Percentiles rank a stretch among this genome's conserved stretches.
Conservation (phyloP, 92 coral and sea anemone species). For the Parazoanthus darwini region DNA sequence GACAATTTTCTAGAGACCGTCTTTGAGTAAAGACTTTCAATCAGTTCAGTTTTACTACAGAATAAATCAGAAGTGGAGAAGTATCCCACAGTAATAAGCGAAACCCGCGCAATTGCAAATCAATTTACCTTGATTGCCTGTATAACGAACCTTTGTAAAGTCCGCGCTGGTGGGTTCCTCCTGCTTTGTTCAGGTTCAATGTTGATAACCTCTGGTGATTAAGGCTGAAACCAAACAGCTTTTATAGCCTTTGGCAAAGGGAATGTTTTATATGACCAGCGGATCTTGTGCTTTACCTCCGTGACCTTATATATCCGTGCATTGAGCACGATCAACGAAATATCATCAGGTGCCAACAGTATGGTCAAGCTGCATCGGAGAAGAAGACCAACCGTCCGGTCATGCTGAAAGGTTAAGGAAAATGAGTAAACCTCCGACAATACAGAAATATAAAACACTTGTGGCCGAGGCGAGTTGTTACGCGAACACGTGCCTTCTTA, state of each 20-base stretch:
- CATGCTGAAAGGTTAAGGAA: neutral
- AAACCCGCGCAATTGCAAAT: too few relatives aligned
- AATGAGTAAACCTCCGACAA: neutral
- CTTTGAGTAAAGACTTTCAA: too few relatives aligned
- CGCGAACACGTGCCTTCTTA: too few relatives aligned
- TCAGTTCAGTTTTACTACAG: neutral
- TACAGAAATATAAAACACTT: too few relatives aligned
- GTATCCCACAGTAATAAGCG: too few relatives aligned
- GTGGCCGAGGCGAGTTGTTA: too few relatives aligned
- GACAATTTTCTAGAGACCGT: neutral
- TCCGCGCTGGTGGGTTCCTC: neutral
- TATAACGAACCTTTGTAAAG: too few relatives aligned
- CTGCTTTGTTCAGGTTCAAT: neutral
- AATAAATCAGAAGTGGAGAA: neutral
- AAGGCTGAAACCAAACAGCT: neutral
- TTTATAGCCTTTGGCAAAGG: slow-evolving; percentile 4
- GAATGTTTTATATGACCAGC: neutral
- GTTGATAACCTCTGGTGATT: neutral
- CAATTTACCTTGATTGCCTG: neutral
- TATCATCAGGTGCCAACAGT: neutral
- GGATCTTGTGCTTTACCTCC: neutral
- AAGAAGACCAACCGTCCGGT: neutral
- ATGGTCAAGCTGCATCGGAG: neutral
- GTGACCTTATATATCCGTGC: neutral
- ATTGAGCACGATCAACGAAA: neutral